Evolutionary conservation across 2,797 vertebrate species (phyloP).

Genomic region (Valencia hispanica): DNA sequence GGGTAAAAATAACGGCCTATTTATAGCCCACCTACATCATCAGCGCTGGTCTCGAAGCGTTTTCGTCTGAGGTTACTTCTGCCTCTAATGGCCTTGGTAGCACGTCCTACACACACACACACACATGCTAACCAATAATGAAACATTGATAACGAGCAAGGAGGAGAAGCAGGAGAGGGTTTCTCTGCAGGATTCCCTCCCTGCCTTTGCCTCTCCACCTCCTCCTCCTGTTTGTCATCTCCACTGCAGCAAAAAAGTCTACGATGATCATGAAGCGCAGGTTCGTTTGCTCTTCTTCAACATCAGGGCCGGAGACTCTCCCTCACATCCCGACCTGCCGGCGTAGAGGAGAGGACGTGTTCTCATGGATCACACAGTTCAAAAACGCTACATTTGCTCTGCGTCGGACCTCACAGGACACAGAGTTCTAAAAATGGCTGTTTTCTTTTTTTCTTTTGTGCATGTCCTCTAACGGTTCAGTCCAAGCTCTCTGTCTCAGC

Average conservation of each 20-base stretch:
- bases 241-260: conserved; percentile 59
- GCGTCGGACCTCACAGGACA: conserved; percentile 71
- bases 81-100: conserved; percentile 36
- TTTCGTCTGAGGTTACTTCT: conserved; percentile 64
- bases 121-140: conserved; percentile 47
- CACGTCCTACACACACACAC: too few species aligned
- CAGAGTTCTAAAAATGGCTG: conserved; percentile 69
- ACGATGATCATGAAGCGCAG: conserved; percentile 49
- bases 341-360: conserved; percentile 69
- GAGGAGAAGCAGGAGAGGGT: conserved; percentile 52
- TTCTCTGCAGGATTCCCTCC: conserved; percentile 69
- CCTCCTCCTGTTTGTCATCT: conserved; percentile 51
- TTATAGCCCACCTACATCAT: conserved; percentile 83
- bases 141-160: conserved; percentile 47
- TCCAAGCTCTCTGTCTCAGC: conserved; percentile 7
- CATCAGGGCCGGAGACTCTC: conserved; percentile 57
- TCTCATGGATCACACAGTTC: conserved; percentile 73
- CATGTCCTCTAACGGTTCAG: conserved; percentile 67
- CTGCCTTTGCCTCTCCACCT: conserved; percentile 48
- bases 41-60: conserved; percentile 75
- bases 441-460: conserved; percentile 44
- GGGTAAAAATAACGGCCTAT: conserved; percentile 85
- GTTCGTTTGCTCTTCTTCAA: conserved; percentile 71
- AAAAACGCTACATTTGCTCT: conserved; percentile 76
- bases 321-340: conserved; percentile 67